A percentile compares a stretch with the other conserved stretches of the same genome.
These are phyloP conservation scores for Himalopsyche tibetana DNA, from an alignment of 2,888 invertebrate genomes.

Conservation along the genomic window DNA sequence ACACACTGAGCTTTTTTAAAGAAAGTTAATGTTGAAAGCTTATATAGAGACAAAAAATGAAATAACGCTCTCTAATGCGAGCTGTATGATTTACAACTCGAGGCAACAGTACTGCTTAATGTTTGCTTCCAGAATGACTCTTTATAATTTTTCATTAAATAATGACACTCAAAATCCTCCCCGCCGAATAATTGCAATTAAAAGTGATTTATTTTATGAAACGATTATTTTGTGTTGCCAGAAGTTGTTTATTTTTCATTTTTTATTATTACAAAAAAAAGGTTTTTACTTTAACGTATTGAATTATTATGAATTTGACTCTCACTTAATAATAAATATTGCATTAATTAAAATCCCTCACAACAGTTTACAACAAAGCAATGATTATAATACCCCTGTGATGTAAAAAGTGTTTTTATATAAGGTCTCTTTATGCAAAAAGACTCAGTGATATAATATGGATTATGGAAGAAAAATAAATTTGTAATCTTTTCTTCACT, in stretches of 20 bases:
- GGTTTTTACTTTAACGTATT: too few relatives aligned
- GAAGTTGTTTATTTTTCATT: background rate
- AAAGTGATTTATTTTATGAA: conserved; percentile 24
- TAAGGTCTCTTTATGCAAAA: too few relatives aligned
- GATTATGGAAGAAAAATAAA: too few relatives aligned
- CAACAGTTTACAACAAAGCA: too few relatives aligned
- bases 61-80: conserved; percentile 30
- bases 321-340: too few relatives aligned
- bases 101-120: conserved; percentile 1
- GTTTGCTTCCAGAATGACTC: conserved; percentile 9
- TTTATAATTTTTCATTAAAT: conserved; percentile 25
- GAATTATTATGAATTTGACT: too few relatives aligned
- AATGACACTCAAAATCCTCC: conserved; percentile 9
- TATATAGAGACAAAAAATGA: conserved; percentile 27
- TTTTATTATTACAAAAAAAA: too few relatives aligned
- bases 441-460: too few relatives aligned
- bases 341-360: too few relatives aligned
- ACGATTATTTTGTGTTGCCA: background rate
- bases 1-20: background rate
- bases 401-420: too few relatives aligned
- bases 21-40: conserved; percentile 26
- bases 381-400: too few relatives aligned
- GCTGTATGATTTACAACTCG: conserved; percentile 41
- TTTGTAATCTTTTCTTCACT: too few relatives aligned
- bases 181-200: conserved; percentile 19